Percentiles rank a stretch among this genome's conserved stretches.
Conservation (phyloP, 2,797 vertebrate genomes). For the Kryptopterus vitreolus region DNA sequence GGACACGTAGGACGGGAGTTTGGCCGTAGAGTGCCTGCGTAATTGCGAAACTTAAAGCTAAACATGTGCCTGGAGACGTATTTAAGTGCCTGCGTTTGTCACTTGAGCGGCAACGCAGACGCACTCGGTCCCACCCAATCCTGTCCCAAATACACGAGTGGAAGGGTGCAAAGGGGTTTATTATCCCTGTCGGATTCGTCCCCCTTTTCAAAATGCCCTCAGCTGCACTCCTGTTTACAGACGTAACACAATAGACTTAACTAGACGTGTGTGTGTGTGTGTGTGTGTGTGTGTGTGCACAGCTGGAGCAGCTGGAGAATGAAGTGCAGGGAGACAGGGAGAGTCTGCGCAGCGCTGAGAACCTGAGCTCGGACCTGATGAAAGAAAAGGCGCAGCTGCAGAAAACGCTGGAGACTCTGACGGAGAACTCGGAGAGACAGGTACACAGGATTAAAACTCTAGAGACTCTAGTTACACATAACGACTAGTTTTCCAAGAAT, state of each 20-base stretch:
- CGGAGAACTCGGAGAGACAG: conserved; percentile 94
- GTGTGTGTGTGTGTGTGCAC: conserved; percentile 33
- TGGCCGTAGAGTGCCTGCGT: background rate
- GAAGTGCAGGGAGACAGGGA: conserved; percentile 85
- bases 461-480: background rate
- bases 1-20: too few relatives aligned
- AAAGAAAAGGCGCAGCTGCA: conserved; percentile 95
- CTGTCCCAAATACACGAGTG: background rate
- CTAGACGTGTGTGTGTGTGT: background rate
- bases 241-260: conserved; percentile 8
- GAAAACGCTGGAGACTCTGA: conserved; percentile 88
- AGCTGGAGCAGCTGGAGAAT: conserved; percentile 86
- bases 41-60: conserved; percentile 12
- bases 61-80: background rate
- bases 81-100: conserved; percentile 14
- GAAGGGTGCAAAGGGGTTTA: conserved; percentile 28
- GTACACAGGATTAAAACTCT: too few relatives aligned
- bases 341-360: conserved; percentile 84
- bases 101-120: conserved; percentile 29
- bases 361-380: conserved; percentile 89
- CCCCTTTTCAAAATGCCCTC: background rate
- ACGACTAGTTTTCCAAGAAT: background rate
- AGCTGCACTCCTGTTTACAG: conserved; percentile 22
- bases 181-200: conserved; percentile 29
- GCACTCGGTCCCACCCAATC: background rate